A percentile compares a stretch with the other conserved stretches of the same genome.
Evolutionary conservation across 2,797 vertebrate genomes (phyloP).

Genomic region (Diplodus puntazzo): DNA sequence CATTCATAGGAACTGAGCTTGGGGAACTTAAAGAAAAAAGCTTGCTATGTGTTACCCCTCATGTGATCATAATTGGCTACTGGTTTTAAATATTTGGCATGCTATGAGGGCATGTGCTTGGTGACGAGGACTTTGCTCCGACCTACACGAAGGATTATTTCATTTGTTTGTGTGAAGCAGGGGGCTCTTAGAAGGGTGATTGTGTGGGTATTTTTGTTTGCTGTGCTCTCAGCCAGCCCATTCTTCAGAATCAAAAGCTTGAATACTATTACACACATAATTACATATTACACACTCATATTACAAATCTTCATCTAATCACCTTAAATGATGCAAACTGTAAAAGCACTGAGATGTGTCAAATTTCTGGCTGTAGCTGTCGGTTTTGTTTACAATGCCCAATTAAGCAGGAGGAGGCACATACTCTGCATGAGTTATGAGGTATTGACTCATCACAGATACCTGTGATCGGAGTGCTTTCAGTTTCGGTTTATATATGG

Average conservation of each 20-base stretch:
- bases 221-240: conserved; percentile 14
- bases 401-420: neutral
- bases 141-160: conserved; percentile 40
- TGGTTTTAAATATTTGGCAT: neutral
- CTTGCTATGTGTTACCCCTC: neutral
- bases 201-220: neutral
- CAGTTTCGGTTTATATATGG: conserved; percentile 26
- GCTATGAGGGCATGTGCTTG: neutral
- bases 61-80: neutral
- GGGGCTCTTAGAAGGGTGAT: neutral
- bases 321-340: conserved; percentile 31
- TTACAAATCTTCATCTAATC: conserved; percentile 64
- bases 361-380: neutral
- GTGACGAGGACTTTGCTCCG: conserved; percentile 21
- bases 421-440: neutral
- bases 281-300: neutral
- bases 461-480: neutral
- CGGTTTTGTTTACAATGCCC: neutral
- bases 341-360: conserved; percentile 34
- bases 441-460: conserved; percentile 11
- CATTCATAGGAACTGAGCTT: neutral
- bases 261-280: conserved; percentile 21
- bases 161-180: conserved; percentile 16
- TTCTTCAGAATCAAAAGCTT: conserved; percentile 32
- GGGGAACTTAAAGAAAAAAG: neutral